These are phyloP conservation scores for Odontesthes bonariensis DNA, from an alignment of 2,113 vertebrate species.

Conservation along the genomic window DNA sequence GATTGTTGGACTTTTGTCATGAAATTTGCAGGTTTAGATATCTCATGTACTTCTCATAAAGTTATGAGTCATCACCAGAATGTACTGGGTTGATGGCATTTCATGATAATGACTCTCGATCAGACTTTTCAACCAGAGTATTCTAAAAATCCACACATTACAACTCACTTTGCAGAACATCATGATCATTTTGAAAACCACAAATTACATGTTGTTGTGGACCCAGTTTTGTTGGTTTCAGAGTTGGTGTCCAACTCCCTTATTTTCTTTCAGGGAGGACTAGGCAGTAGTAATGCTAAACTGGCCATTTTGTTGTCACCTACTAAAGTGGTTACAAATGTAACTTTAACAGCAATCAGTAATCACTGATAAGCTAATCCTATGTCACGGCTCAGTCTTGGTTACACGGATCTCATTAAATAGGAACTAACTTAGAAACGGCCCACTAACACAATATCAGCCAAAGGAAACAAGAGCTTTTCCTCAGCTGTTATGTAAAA, in stretches of 20 bases:
- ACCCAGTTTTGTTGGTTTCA: neutral
- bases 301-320: constrained; percentile 31
- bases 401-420: constrained; percentile 55
- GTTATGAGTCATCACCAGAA: too few species aligned
- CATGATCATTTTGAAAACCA: too few species aligned
- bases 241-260: neutral
- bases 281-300: constrained; percentile 1
- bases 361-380: constrained; percentile 54
- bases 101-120: too few species aligned
- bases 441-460: constrained; percentile 42
- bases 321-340: constrained; percentile 43
- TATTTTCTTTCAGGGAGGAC: constrained; percentile 9
- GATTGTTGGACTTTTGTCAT: neutral
- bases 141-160: neutral
- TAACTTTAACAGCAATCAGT: constrained; percentile 25
- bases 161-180: neutral
- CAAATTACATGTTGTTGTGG: too few species aligned
- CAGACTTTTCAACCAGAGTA: too few species aligned
- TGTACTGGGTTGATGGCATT: too few species aligned
- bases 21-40: too few species aligned
- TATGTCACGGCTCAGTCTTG: constrained; percentile 26
- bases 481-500: constrained; percentile 1
- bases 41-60: too few species aligned
- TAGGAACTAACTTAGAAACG: constrained; percentile 20
- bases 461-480: constrained; percentile 15